phyloP scores from a whole-genome alignment of 2,113 vertebrate species.

The Rhinopithecus roxellana region DNA sequence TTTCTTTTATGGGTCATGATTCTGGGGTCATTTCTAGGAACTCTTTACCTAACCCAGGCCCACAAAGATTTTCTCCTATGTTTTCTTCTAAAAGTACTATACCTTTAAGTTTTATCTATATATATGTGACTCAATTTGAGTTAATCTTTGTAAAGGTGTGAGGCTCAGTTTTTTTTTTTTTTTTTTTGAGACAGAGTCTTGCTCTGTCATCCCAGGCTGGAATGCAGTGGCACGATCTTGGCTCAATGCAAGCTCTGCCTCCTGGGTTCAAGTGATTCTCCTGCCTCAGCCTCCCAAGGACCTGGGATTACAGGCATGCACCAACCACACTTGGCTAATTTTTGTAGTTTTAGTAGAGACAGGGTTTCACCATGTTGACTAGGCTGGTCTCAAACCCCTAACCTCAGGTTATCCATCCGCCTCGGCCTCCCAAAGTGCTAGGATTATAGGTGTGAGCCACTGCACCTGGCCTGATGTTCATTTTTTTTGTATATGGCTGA shows the following conservation, averaged over 20 bases:
- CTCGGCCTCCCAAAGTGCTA: not conserved
- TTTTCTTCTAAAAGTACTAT: conserved; percentile 24
- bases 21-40: conserved; percentile 13
- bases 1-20: not conserved
- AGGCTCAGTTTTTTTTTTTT: too few species aligned
- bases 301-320: not conserved
- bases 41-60: not conserved
- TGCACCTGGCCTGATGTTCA: not conserved
- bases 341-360: not conserved
- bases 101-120: not conserved
- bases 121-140: too few species aligned
- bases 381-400: not conserved
- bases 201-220: not conserved
- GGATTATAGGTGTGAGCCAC: not conserved
- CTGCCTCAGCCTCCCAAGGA: not conserved
- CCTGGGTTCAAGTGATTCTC: not conserved
- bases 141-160: too few species aligned
- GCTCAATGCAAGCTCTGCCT: not conserved
- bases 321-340: not conserved
- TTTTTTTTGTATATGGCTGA: not conserved
- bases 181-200: not conserved
- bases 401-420: not conserved
- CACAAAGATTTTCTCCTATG: not conserved
- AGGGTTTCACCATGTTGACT: not conserved
- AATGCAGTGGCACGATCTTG: not conserved